Evolutionary conservation across 2,113 vertebrate genomes (phyloP), one percentile per base, ranked within the genome.

Genomic region (Prionailurus bengalensis): DNA sequence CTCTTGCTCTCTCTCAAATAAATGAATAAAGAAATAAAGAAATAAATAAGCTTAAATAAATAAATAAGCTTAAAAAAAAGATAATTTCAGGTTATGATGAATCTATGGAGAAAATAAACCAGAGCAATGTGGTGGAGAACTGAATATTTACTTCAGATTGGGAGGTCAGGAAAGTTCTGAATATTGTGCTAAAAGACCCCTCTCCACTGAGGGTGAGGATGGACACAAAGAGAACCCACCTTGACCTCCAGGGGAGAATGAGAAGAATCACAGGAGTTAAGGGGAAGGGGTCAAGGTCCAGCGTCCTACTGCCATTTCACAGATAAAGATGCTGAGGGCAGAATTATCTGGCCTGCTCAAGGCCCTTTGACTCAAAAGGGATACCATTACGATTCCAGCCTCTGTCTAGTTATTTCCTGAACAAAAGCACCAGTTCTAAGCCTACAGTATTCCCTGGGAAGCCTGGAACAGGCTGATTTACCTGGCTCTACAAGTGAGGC

Each of bases 91-190:
- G 25, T 91, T 73, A n/a, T 93, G 81, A 80, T 90, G 65, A 73
- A 93, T 58, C 71, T 63, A 45, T 76, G 74, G 58, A 15, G 5
- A 92, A 96, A 95, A 84, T 31, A 70, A 89, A 86, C 39, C 19
- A 94, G 83, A 21, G 27, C 11, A 80, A 70, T 4, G 6, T 74
- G 55, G 74, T 80, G 17, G 21, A 65, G 33, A 89, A 87, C 10
- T 53, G n/a, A 85, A 42, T 80, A 19, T 25, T 92, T 70, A 27
- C 9, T 89, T 96, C 92, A 82, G 48, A 78, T 27, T 76, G 23
- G 25, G n/a, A 74, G 17, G 9, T 89, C 36, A 94, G 19, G 14
- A 70, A 87, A 63, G 5, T 84, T 85, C 76, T 91, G 61, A 84
- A 10, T 84, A 74, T 83, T 74, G 39, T 71, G 7, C 25, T 48